These are phyloP conservation scores for Pollenia labialis DNA, from an alignment of 2,888 invertebrate genomes.

Conservation along the genomic window DNA sequence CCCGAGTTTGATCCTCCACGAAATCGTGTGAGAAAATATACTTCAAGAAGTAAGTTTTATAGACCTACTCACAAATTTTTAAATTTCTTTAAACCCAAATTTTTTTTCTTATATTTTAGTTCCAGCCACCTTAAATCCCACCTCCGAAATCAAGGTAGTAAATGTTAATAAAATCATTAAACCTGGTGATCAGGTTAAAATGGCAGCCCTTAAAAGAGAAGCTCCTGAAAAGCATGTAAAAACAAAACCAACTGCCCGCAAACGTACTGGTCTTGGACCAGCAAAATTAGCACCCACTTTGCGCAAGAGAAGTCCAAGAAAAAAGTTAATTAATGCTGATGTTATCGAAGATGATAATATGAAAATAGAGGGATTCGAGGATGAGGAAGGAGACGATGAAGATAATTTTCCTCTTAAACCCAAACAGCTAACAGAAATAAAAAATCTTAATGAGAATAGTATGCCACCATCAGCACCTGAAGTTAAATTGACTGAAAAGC, in stretches of 20 bases:
- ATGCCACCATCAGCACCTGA: constrained; percentile 1
- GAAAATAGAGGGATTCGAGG: constrained; percentile 26
- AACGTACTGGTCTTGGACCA: constrained; percentile 60
- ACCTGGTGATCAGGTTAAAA: constrained; percentile 74
- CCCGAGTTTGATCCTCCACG: constrained; percentile 78
- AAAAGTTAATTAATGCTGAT: constrained; percentile 46
- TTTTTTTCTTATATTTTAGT: constrained; percentile 66
- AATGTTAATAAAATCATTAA: constrained; percentile 77
- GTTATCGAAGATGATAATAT: constrained; percentile 33
- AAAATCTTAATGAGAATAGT: not conserved
- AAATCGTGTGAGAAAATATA: constrained; percentile 76
- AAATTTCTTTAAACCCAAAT: not conserved
- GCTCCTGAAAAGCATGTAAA: constrained; percentile 10
- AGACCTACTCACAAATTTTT: not conserved
- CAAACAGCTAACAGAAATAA: not conserved
- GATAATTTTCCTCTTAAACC: constrained; percentile 20
- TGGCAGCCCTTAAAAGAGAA: constrained; percentile 65
- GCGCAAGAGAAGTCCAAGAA: constrained; percentile 31
- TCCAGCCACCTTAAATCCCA: constrained; percentile 77
- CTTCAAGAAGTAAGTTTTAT: constrained; percentile 75
- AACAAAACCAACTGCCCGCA: constrained; percentile 64
- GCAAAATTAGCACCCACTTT: not conserved
- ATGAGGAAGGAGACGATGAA: constrained; percentile 29
- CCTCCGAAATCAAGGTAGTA: constrained; percentile 78
- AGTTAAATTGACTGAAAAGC: not conserved